A percentile compares a stretch with the other conserved stretches of the same genome.
Conservation (phyloP, 2,888 invertebrate species). For the Clistopyga incitator region DNA sequence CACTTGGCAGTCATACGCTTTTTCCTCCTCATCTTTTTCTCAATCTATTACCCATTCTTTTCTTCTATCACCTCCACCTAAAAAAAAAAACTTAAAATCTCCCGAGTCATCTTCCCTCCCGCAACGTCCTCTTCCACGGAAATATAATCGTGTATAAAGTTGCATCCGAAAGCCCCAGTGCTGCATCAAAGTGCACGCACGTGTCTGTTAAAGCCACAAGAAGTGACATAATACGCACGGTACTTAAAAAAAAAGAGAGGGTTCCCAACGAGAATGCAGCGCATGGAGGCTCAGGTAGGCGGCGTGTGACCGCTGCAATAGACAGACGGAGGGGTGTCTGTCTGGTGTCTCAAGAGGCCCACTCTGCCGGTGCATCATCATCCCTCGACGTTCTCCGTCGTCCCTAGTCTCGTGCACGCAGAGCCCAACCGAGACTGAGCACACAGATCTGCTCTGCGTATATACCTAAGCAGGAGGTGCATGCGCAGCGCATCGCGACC, state of each 20-base stretch:
- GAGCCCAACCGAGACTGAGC: conserved; percentile 32
- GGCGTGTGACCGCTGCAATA: conserved; percentile 75
- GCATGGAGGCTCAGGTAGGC: conserved; percentile 10
- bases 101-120: conserved; percentile 2
- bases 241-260: conserved; percentile 74
- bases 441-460: conserved; percentile 28
- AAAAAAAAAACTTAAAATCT: not conserved
- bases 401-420: conserved; percentile 1
- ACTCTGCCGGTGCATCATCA: conserved; percentile 75
- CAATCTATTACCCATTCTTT: conserved; percentile 21
- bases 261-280: conserved; percentile 6
- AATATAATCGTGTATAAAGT: not conserved
- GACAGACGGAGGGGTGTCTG: conserved; percentile 80
- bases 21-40: not conserved
- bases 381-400: conserved; percentile 56
- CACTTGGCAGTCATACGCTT: not conserved
- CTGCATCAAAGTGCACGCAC: conserved; percentile 70
- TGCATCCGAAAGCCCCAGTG: conserved; percentile 20
- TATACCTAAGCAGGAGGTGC: conserved; percentile 30
- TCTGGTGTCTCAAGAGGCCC: conserved; percentile 81
- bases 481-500: conserved; percentile 30
- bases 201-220: conserved; percentile 79
- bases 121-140: not conserved
- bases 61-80: conserved; percentile 17
- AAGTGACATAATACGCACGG: conserved; percentile 79